Evolutionary conservation across 2,113 vertebrate genomes (phyloP).

Genomic region (Sminthopsis crassicaudata): DNA sequence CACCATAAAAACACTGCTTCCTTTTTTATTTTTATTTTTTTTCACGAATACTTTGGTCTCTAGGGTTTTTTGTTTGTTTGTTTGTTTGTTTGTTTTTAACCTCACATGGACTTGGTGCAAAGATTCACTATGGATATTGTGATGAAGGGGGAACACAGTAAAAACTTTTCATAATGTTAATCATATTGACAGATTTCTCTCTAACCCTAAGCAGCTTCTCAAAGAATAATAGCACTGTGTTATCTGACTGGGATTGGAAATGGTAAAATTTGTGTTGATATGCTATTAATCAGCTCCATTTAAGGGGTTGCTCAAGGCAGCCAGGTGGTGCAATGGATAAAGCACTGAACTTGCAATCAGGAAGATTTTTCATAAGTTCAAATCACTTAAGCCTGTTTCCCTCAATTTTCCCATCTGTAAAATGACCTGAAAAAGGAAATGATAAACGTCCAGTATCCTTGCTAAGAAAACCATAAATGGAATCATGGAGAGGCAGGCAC

Average conservation of each 20-base stretch:
- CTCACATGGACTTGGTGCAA: background rate
- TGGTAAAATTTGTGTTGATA: background rate
- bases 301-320: background rate
- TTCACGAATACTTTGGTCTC: slow-evolving; percentile 72
- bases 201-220: background rate
- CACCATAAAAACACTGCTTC: slow-evolving; percentile 67
- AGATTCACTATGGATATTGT: background rate
- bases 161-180: slow-evolving; percentile 16
- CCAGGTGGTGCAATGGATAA: background rate
- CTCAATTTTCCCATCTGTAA: background rate
- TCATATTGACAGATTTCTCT: background rate
- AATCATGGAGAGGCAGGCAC: background rate
- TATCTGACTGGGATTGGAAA: background rate
- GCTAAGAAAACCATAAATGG: background rate
- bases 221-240: background rate
- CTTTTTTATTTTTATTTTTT: slow-evolving; percentile 44
- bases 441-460: background rate
- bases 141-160: background rate
- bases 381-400: background rate
- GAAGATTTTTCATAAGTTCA: background rate
- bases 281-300: background rate
- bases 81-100: background rate
- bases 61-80: slow-evolving; percentile 46
- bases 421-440: background rate
- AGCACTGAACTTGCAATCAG: background rate